Evolutionary conservation across 2,888 invertebrate species (phyloP), one percentile per base, ranked within the genome.

Genomic region (Gibbula magus): DNA sequence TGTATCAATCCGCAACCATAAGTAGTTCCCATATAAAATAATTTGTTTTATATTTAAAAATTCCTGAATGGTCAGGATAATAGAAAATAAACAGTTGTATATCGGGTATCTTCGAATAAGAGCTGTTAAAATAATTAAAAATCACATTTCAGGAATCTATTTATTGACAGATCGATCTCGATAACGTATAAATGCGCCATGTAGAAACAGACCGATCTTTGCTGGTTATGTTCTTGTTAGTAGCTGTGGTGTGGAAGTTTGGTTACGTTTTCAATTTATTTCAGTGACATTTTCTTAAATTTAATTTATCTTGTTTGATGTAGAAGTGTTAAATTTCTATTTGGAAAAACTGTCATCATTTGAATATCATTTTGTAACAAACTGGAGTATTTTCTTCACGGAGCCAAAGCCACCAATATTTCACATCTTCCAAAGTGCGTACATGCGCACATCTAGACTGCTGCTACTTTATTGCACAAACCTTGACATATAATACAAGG

Each of bases 111-210:
- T 45, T 10, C 45, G 13, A 45, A 45, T 45, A 8, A 45, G 5
- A 45, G 5, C 8, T 45, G 13, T 4, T 13, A 45, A 45, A 45
- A 45, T 45, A 45, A 45, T 10, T 45, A 13, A 45, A 10, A 45
- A 45, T 45, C 8, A 45, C 13, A 45, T 45, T 45, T 45, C 45
- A 45, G 45, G 10, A 45, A 45, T 45, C 45, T 45, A 45, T 45
- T 22, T 70, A 70, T 70, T 70, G 70, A 70, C 39, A 70, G 70
- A 70, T 70, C 70, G 70, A 70, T 70, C 70, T 35, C 70, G 77
- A 76, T 81, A 70, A 54, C 29, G 53, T 81, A 81, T 81, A 81
- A 81, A 79, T 81, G 81, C 81, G 81, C 81, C 76, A 76, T 75
- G 75, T 80, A 74, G 73, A 74, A 66, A 61, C 53, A 74, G 75